Evolutionary conservation across 2,113 vertebrate genomes (phyloP), one percentile per base, ranked within the genome.

Genomic region (Varanus komodoensis): DNA sequence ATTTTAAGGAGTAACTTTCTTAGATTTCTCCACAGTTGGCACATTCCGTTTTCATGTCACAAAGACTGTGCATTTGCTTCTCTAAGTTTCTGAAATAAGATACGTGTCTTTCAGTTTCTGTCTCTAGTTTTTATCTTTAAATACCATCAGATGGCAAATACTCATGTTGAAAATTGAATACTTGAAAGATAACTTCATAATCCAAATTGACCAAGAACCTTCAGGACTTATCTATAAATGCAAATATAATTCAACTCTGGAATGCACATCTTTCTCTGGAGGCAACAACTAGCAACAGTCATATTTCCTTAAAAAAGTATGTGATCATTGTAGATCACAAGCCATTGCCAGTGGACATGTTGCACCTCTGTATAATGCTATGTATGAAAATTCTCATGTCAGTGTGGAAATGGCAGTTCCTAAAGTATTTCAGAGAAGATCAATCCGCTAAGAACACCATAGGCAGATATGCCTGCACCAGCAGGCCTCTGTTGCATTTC

Each of bases 121-220:
- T 14, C 4, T 68, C 64, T 50, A 50, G 38, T 61, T 87, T 87
- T 25, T 87, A 67, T 48, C 54, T 78, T 48, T 67, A 79, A 78
- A 79, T 67, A 78, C 15, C 7, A 7, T 79, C 15, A 67, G 57
- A 64, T 78, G 23, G 48, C 73, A 78, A 64, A 19, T 61, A 64
- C 25, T 29, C 34, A 21, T 79, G 44, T 50, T 78, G 74, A 78
- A 87, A 44, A 29, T n/a, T 38, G 38, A 78, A 64, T 77, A 64
- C 74, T 32, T 87, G 86, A 29, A 57, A 87, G 74, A 48, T 87
- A 67, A 79, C 67, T 77, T 79, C 74, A 50, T 48, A 38, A 67
- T 79, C 52, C 32, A 48, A 64, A 48, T 48, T 27, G 15, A 64
- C 74, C 67, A 87, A 87, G 19, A 38, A 67, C 34, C 54, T 73